Evolutionary conservation across 1,140 invertebrate genomes (phyloP), one percentile per base, ranked within the genome.

Genomic region (Sitophilus oryzae): DNA sequence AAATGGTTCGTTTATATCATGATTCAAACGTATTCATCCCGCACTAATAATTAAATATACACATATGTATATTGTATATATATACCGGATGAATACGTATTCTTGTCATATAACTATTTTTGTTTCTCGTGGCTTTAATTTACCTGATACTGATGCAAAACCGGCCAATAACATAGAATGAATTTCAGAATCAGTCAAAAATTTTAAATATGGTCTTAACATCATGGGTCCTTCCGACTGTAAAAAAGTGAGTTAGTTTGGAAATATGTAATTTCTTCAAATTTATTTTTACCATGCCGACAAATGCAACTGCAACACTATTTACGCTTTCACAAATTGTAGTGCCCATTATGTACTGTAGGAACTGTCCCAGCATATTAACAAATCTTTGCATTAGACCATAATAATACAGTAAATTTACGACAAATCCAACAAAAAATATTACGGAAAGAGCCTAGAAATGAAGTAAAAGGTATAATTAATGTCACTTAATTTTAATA

Each of bases 91-190:
- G n/a, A n/a, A n/a, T n/a, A n/a, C n/a, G n/a, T n/a, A 19, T 47
- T 34, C 14, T 47, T 47, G 11, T 18, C 15, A 34, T n/a, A 8
- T 35, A 18, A 22, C 21, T 45, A 45, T 45, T 11, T 30, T 30
- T 30, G 11, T 30, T 30, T 6, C 11, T 30, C 61, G 25, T 30
- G 5, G 25, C 11, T 30, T 30, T 30, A 30, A 30, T 30, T 67
- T 67, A 80, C 92, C 95, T 25, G 94, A 93, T 15, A 97, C 91
- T 6, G 93, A 95, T 0, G 93, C 89, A 72, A 97, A 96, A 6
- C 95, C 95, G 1, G 89, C 90, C 3, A 88, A 83, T 88, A 97
- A 91, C 11, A 98, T 78, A 0, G 93, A 85, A 70, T 96, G 92
- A 0, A 98, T 72, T 75, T 98, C 95, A 0, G 92, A 96, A 36